Percentiles rank a stretch among this genome's conserved stretches.
These are phyloP conservation scores for Micromys minutus DNA, from an alignment of 2,113 vertebrate genomes.

Conservation along the genomic window DNA sequence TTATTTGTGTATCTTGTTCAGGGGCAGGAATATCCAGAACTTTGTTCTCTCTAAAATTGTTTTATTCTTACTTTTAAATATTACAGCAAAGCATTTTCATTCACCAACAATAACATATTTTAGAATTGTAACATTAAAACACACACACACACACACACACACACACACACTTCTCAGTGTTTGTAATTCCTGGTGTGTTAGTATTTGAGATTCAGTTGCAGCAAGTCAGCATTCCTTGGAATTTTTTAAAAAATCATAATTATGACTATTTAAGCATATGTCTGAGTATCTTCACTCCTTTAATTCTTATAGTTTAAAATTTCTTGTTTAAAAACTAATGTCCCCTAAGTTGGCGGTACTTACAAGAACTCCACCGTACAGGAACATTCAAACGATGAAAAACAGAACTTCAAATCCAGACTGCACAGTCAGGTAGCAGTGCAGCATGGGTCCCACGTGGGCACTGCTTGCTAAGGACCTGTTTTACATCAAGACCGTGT, in stretches of 20 bases:
- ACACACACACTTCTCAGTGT: neutral
- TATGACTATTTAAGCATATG: neutral
- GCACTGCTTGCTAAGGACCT: neutral
- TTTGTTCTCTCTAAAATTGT: neutral
- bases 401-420: neutral
- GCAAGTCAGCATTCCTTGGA: neutral
- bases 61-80: neutral
- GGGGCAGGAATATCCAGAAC: neutral
- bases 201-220: neutral
- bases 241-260: neutral
- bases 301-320: neutral
- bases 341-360: neutral
- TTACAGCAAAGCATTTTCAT: neutral
- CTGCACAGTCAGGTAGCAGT: neutral
- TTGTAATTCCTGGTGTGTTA: neutral
- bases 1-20: no score
- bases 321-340: neutral
- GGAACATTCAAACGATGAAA: neutral
- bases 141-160: no score
- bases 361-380: neutral
- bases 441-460: neutral
- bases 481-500: neutral
- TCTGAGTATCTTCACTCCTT: neutral
- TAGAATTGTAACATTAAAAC: neutral
- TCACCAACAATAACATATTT: neutral